Evolutionary conservation across 2,888 invertebrate species (phyloP).

Genomic region (Pachymerium ferrugineum): DNA sequence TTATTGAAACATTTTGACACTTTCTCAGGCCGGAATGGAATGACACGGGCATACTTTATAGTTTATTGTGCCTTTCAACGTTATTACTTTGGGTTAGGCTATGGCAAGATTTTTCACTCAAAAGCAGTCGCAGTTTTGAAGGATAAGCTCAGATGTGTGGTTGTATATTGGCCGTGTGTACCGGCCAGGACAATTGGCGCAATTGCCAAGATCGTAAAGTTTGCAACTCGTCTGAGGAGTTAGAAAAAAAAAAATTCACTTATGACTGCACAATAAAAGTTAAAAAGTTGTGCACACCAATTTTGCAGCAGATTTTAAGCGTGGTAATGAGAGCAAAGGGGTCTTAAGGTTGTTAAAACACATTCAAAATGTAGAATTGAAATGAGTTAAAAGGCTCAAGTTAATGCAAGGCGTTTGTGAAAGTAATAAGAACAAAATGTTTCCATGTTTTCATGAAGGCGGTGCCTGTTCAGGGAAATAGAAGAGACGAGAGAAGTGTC

Average conservation of each 20-base stretch:
- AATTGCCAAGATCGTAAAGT: constrained; percentile 15
- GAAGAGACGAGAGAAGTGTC: background rate
- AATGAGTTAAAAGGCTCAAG: constrained; percentile 15
- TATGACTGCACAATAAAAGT: background rate
- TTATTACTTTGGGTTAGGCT: background rate
- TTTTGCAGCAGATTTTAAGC: constrained; percentile 2
- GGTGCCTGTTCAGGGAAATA: background rate
- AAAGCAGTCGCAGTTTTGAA: constrained; percentile 7
- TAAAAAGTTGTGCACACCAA: constrained; percentile 5
- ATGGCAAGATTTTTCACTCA: constrained; percentile 10
- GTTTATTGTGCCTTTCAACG: constrained; percentile 5
- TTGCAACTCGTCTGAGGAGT: background rate
- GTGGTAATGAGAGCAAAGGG: background rate
- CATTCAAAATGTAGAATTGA: background rate
- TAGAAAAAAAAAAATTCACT: background rate
- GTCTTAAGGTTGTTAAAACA: background rate
- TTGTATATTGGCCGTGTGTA: background rate
- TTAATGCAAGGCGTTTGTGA: constrained; percentile 6
- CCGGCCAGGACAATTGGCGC: constrained; percentile 6
- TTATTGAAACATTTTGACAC: constrained; percentile 15
- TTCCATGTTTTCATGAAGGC: background rate
- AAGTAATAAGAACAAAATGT: constrained; percentile 20
- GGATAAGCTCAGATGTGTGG: background rate
- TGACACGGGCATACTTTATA: background rate
- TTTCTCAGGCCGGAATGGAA: too few species aligned